These are phyloP conservation scores for Helicoverpa zea DNA, from an alignment of 1,140 invertebrate genomes.

Conservation along the genomic window DNA sequence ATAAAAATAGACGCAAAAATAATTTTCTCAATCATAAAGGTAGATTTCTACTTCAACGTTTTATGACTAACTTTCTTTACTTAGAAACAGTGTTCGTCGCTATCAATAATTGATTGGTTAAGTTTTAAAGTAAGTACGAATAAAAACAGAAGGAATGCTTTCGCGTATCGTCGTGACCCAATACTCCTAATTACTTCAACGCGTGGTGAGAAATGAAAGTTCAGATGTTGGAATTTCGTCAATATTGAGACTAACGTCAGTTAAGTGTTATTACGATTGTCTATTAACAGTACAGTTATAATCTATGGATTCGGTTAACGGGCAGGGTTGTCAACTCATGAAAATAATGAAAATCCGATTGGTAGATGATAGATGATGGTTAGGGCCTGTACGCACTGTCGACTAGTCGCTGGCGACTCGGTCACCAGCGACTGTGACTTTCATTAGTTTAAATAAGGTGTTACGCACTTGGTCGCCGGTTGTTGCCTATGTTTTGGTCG, in stretches of 20 bases:
- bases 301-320: slow-evolving; percentile 22
- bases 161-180: slow-evolving; percentile 16
- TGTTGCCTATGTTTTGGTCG: too few relatives aligned
- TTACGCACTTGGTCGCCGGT: too few relatives aligned
- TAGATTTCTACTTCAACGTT: too few relatives aligned
- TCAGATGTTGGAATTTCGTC: not conserved
- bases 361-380: not conserved
- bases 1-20: too few relatives aligned
- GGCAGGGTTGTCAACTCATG: slow-evolving; percentile 1
- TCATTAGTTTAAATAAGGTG: too few relatives aligned
- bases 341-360: not conserved
- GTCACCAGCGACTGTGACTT: too few relatives aligned
- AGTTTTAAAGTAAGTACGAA: not conserved
- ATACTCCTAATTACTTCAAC: slow-evolving; percentile 19
- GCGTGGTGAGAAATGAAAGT: slow-evolving; percentile 29
- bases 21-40: too few relatives aligned
- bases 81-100: too few relatives aligned
- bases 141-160: not conserved
- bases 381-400: too few relatives aligned
- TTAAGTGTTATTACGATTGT: slow-evolving; percentile 41
- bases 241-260: slow-evolving; percentile 16
- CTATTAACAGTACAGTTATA: slow-evolving; percentile 33
- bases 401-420: too few relatives aligned
- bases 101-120: not conserved
- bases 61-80: too few relatives aligned